Percentiles rank a stretch among this genome's conserved stretches.
Evolutionary conservation across 2,113 vertebrate species (phyloP).

Genomic region (Platanista minor): DNA sequence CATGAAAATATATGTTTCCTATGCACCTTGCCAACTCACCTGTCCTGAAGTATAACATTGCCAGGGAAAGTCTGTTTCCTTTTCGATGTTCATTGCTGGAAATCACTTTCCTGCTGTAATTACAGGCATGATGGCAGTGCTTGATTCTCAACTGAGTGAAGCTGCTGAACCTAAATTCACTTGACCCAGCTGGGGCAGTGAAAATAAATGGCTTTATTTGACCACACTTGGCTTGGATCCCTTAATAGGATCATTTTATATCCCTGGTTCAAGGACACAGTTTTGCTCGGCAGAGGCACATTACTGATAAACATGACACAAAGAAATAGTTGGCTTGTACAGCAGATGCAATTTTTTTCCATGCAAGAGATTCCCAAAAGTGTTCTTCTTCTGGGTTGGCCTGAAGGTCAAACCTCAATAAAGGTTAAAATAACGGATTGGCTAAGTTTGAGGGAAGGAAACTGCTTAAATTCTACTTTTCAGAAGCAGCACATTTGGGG

Average conservation of each 20-base stretch:
- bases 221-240: slow-evolving; percentile 81
- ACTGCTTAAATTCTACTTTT: slow-evolving; percentile 6
- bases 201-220: slow-evolving; percentile 89
- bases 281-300: slow-evolving; percentile 53
- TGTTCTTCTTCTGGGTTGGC: background rate
- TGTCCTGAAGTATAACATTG: slow-evolving; percentile 77
- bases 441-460: background rate
- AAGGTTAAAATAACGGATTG: slow-evolving; percentile 47
- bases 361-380: slow-evolving; percentile 9
- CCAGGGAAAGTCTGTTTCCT: slow-evolving; percentile 80
- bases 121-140: slow-evolving; percentile 80
- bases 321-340: slow-evolving; percentile 50
- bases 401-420: slow-evolving; percentile 40
- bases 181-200: slow-evolving; percentile 85
- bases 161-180: slow-evolving; percentile 86
- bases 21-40: slow-evolving; percentile 73
- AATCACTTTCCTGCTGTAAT: slow-evolving; percentile 85
- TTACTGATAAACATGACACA: slow-evolving; percentile 71
- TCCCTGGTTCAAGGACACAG: slow-evolving; percentile 71
- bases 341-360: slow-evolving; percentile 20
- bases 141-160: slow-evolving; percentile 78
- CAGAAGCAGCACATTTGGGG: background rate
- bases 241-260: slow-evolving; percentile 79
- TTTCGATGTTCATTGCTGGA: slow-evolving; percentile 80
- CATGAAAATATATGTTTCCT: background rate